These are phyloP conservation scores for Aptenodytes patagonicus DNA, from an alignment of 2,113 vertebrate species.

Conservation along the genomic window DNA sequence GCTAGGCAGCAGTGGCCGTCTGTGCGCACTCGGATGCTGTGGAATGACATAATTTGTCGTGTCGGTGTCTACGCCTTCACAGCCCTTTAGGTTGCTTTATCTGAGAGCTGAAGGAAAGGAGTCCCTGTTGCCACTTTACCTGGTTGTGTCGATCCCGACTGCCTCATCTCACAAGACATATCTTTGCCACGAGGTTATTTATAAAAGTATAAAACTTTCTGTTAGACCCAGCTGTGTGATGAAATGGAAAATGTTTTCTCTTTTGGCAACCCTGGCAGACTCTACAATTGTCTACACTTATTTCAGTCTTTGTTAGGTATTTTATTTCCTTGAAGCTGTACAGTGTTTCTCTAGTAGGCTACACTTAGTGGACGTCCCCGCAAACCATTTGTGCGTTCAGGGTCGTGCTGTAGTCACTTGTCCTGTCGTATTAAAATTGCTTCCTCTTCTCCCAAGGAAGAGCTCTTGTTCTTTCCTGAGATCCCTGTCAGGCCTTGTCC, in stretches of 20 bases:
- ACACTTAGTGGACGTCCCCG: neutral
- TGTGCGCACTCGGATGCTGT: no score
- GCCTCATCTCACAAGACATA: neutral
- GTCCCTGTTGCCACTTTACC: neutral
- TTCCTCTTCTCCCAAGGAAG: neutral
- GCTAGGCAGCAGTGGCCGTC: no score
- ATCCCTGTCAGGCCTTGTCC: neutral
- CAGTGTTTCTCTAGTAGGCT: neutral
- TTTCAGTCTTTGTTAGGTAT: neutral
- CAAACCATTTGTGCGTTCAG: neutral
- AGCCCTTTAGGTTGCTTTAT: neutral
- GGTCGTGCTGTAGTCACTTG: neutral
- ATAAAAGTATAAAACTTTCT: neutral
- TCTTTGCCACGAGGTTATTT: neutral
- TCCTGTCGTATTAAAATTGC: neutral
- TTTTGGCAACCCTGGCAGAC: neutral
- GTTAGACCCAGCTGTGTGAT: neutral
- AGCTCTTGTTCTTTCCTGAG: neutral
- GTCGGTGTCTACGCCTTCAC: neutral
- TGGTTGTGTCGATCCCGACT: neutral
- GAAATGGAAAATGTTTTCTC: neutral
- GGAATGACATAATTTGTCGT: neutral
- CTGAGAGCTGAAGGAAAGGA: neutral
- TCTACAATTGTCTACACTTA: neutral
- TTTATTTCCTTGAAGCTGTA: neutral